Evolutionary conservation across 2,888 invertebrate genomes (phyloP).

Genomic region (Lepidonotus clava): DNA sequence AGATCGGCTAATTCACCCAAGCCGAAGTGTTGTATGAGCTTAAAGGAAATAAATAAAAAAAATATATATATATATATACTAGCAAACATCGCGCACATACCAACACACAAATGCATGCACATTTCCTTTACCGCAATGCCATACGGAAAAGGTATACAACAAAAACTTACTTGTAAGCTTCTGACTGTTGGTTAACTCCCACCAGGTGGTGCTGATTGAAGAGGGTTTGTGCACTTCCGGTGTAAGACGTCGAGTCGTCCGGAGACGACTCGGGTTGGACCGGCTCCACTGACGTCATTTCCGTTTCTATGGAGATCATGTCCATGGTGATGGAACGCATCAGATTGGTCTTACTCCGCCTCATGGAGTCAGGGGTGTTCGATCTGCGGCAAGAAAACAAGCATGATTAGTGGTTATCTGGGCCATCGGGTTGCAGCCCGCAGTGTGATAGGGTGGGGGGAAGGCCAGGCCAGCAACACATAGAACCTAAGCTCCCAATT

Average conservation of each 20-base stretch:
- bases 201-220: background rate
- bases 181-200: constrained; percentile 15
- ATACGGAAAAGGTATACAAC: no score
- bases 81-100: no score
- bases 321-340: constrained; percentile 58
- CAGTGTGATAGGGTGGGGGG: background rate
- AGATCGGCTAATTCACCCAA: no score
- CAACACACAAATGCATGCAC: no score
- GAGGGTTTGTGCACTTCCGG: constrained; percentile 39
- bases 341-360: constrained; percentile 44
- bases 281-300: constrained; percentile 48
- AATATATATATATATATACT: no score
- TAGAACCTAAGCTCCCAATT: constrained; percentile 9
- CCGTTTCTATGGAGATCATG: constrained; percentile 59
- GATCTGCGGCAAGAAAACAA: constrained; percentile 2
- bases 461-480: background rate
- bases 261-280: constrained; percentile 19
- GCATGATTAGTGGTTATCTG: background rate
- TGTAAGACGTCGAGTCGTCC: background rate
- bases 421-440: background rate
- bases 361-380: constrained; percentile 22
- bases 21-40: no score
- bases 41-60: no score
- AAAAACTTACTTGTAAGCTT: constrained; percentile 12
- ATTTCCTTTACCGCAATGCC: no score